Evolutionary conservation across 2,113 vertebrate species (phyloP).

Genomic region (Tragelaphus imberbis): DNA sequence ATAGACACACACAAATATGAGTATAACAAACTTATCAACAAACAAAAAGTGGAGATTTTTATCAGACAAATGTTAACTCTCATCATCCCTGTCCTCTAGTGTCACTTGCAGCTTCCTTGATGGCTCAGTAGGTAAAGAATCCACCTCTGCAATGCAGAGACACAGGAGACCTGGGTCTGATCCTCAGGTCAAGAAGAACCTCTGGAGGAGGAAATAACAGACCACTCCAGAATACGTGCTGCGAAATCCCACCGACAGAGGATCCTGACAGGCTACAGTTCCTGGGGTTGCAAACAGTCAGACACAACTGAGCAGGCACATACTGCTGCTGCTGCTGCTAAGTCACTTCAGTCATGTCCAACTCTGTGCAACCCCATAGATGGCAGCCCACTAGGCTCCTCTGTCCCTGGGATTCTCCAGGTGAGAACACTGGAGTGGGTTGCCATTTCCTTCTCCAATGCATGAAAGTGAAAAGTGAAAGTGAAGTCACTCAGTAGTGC

Average conservation of each 20-base stretch:
- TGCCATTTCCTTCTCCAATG: too few species aligned
- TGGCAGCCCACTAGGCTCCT: too few species aligned
- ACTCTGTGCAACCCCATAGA: too few species aligned
- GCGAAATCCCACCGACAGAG: not conserved
- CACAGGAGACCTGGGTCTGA: not conserved
- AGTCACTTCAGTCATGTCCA: too few species aligned
- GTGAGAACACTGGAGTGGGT: too few species aligned
- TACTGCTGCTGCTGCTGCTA: not conserved
- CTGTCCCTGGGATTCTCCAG: too few species aligned
- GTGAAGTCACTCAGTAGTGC: too few species aligned
- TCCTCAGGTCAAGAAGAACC: not conserved
- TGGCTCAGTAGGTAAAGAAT: not conserved
- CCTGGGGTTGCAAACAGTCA: not conserved
- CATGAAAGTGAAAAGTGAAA: too few species aligned
- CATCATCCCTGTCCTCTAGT: accelerated
- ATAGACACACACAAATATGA: not conserved
- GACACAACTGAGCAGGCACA: not conserved
- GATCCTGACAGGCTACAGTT: not conserved
- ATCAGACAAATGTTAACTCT: not conserved
- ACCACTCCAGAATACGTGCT: not conserved
- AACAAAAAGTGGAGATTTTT: not conserved
- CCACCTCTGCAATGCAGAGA: not conserved
- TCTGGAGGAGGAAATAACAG: not conserved
- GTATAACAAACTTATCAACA: not conserved
- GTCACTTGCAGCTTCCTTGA: not conserved